Percentiles rank a stretch among this genome's conserved stretches.
phyloP scores from a whole-genome alignment of 2,888 invertebrate genomes.

The Stenolophus ochropezus region DNA sequence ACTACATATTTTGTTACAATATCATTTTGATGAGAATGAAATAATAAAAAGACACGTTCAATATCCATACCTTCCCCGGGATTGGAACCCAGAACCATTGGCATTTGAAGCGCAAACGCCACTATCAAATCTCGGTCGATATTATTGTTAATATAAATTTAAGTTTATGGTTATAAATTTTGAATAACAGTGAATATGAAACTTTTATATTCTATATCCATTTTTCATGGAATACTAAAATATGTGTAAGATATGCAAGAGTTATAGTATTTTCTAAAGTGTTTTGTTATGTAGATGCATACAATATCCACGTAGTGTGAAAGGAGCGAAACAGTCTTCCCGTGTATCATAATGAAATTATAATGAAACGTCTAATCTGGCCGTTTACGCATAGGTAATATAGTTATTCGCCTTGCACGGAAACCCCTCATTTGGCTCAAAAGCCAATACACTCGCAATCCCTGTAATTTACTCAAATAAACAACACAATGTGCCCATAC shows the following conservation, averaged over 20 bases:
- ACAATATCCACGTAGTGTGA: neutral
- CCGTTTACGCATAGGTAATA: slow-evolving; percentile 48
- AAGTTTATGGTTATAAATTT: no score
- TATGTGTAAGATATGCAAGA: neutral
- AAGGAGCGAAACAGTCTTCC: slow-evolving; percentile 9
- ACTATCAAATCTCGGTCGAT: no score
- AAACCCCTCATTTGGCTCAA: slow-evolving; percentile 50
- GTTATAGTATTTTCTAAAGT: neutral
- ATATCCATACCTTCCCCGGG: no score
- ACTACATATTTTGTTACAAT: no score
- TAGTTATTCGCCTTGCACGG: slow-evolving; percentile 44
- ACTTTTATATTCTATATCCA: no score
- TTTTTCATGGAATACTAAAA: no score
- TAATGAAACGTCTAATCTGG: slow-evolving; percentile 22
- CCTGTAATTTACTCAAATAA: slow-evolving; percentile 37
- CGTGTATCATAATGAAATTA: slow-evolving; percentile 42
- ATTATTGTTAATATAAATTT: no score
- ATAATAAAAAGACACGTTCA: no score
- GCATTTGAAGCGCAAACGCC: no score
- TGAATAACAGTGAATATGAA: no score
- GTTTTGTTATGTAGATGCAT: neutral
- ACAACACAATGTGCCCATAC: slow-evolving; percentile 15
- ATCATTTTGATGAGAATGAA: no score
- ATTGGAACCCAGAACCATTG: no score
- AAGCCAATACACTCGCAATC: slow-evolving; percentile 48